Evolutionary conservation across 2,888 invertebrate species (phyloP), one percentile per base, ranked within the genome.

Genomic region (Cephus spinipes): DNA sequence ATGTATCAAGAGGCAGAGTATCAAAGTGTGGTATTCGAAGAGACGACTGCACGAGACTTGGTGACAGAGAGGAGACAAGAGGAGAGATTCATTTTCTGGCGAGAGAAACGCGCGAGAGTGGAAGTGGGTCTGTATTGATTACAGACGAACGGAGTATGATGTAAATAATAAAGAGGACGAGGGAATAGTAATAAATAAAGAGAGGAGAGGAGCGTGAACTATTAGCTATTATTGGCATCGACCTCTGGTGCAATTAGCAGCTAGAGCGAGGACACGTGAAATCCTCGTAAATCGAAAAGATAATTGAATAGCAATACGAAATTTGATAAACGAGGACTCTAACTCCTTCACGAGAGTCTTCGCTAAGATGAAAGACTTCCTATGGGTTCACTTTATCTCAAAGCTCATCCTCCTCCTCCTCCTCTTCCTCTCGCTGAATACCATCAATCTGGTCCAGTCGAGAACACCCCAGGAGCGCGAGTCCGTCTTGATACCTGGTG

Each of bases 401-500:
- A 23, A 55, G 23, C 76, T 87, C 79, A 81, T 86, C 75, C 81
- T 84, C 77, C 82, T 83, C 77, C 82, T 83, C 74, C 81, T 80
- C 76, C 78, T 83, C n/a, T 77, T 82, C 75, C 71, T 81, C 77
- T 78, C 82, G n/a, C 79, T 71, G 40, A 76, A 79, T 35, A 80
- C 83, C 33, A 84, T 79, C 55, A 68, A 76, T 36, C 73, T 73
- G 15, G 76, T 74, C 69, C 68, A 55, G 69, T 73, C 76, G n/a
- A 79, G 83, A 79, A 68, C 75, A n/a, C 80, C 84, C 76, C 85
- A 83, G 69, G 89, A 90, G 69, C 85, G 89, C 23, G 89, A 90
- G 76, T 84, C 92, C 2, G 92, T 93, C 32, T 88, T 92, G 79
- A 91, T 92, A 75, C 89, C 92, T 1, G 94, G 94, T 11, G 94